Base-by-base conservation (phyloP, 2,888 invertebrate genomes). In the Tachina lurida region DNA sequence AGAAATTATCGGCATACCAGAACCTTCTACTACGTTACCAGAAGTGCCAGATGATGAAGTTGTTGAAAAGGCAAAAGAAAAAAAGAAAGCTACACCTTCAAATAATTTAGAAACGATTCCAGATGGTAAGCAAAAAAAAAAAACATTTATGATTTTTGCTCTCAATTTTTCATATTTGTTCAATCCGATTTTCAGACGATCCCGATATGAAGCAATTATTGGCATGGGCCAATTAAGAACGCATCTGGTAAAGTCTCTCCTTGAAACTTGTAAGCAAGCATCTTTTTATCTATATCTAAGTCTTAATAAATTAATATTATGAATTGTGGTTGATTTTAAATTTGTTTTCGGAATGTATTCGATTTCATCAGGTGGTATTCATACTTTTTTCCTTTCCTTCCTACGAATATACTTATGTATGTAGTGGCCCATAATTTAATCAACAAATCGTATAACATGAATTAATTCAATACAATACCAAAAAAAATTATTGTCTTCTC, bases 1-100 rank as follows among this genome's bases (percentile, higher is more conserved):
- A 90, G 96, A 97, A 91, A 95, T 97, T 92, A 94, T 98, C 88
- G 96, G 96, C 79, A 96, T 97, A 92, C 95, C 95, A 84, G 95
- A 96, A 58, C 95, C 95, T 10, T 93, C 94, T 10, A 95, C 95
- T 90, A 95, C 95, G 89, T 93, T 97, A 89, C 97, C 97, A 39
- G 95, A 96, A 88, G 95, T 96, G 88, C 97, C 97, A 9, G 93
- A 94, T 81, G 93, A 95, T 1, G 95, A 95, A 84, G 94, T 95
- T 84, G 94, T 94, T 81, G 91, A 90, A 54, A 92, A 91, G 86
- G 89, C 89, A 56, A 91, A 91, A 88, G 90, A 91, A 71, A 91
- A 92, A 88, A 91, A 91, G 84, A 91, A 90, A 82, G 87, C 88
- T 10, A 77, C 89, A 52, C 84, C 87, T 12, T 75, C 89, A 17